A percentile compares a stretch with the other conserved stretches of the same genome.
Evolutionary conservation across 2,113 vertebrate species (phyloP).

Genomic region (Rhabdomys dilectus): DNA sequence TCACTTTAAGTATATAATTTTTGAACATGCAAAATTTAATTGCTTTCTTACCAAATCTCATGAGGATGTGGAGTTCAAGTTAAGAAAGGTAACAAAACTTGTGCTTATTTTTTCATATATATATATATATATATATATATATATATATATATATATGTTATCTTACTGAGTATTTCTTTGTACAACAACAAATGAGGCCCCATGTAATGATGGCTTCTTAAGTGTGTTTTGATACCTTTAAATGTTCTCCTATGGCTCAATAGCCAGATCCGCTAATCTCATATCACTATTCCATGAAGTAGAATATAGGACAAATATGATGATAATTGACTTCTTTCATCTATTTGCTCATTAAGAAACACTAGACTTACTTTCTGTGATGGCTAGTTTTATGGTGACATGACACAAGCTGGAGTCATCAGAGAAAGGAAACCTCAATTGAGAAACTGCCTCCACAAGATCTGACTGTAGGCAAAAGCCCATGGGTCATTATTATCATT

Average conservation of each 20-base stretch:
- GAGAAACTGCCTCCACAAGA: no score
- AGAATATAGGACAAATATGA: not conserved
- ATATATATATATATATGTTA: no score
- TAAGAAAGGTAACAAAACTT: conserved; percentile 44
- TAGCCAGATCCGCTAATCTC: not conserved
- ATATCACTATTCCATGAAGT: conserved; percentile 6
- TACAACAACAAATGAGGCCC: not conserved
- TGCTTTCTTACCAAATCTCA: conserved; percentile 6
- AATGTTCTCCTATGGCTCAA: not conserved
- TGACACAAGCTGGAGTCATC: not conserved
- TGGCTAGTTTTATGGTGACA: not conserved
- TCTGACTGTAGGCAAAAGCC: no score
- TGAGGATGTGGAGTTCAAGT: conserved; percentile 14
- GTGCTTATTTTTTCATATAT: not conserved
- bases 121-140: no score
- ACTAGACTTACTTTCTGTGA: not conserved
- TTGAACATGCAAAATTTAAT: conserved; percentile 30
- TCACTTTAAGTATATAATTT: conserved; percentile 35
- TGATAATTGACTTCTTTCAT: not conserved
- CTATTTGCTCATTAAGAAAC: not conserved
- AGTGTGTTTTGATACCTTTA: not conserved
- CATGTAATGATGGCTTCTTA: not conserved
- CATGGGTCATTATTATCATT: not conserved
- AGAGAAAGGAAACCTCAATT: not conserved
- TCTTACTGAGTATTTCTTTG: not conserved